Percentiles rank a stretch among this genome's conserved stretches.
These are phyloP conservation scores for Triplophysa dalaica DNA, from an alignment of 2,113 vertebrate species.

Conservation along the genomic window DNA sequence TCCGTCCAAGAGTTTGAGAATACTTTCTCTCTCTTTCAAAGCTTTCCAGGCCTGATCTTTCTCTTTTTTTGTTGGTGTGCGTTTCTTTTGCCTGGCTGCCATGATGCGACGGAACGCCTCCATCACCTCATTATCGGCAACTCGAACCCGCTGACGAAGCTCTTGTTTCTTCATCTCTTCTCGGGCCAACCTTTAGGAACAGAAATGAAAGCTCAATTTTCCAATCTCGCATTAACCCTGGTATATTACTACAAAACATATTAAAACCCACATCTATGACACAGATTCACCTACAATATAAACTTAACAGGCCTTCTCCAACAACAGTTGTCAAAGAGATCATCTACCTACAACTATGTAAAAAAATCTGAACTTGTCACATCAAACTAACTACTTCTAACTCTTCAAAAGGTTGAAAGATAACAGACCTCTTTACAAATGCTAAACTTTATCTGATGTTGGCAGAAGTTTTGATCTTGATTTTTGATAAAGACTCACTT, in stretches of 20 bases:
- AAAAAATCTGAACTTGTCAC: not conserved
- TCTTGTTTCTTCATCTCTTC: conserved; percentile 96
- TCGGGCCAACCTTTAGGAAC: conserved; percentile 81
- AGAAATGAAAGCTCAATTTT: not conserved
- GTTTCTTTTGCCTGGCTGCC: conserved; percentile 97
- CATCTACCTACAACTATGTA: not conserved
- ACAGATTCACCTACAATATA: not conserved
- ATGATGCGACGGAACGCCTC: conserved; percentile 99
- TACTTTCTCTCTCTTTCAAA: conserved; percentile 94
- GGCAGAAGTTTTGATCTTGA: not conserved
- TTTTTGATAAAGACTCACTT: conserved; percentile 70
- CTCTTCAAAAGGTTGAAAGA: not conserved
- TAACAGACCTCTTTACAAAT: not conserved
- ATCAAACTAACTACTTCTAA: not conserved
- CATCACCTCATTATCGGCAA: conserved; percentile 97
- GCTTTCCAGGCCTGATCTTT: conserved; percentile 98
- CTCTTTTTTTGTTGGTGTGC: conserved; percentile 96
- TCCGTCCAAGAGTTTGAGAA: conserved; percentile 92
- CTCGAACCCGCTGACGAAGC: conserved; percentile 90
- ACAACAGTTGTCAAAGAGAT: not conserved
- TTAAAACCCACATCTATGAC: not conserved
- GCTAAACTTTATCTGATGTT: not conserved
- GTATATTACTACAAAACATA: not conserved
- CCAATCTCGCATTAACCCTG: not conserved
- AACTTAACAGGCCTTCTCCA: not conserved